Evolutionary conservation across 2,888 invertebrate species (phyloP).

Genomic region (Parochlus steinenii): DNA sequence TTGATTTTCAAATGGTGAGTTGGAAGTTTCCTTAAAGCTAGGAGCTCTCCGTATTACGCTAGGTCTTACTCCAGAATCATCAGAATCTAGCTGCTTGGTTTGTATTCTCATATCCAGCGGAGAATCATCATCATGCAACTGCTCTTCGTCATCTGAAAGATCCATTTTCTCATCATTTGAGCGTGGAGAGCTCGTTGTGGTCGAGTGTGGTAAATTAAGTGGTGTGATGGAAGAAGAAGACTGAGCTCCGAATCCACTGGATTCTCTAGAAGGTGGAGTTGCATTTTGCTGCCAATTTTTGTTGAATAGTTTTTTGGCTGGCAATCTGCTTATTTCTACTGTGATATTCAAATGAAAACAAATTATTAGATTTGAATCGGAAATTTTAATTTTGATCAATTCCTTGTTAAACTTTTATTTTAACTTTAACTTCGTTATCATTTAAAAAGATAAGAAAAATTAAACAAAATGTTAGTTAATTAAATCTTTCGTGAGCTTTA

Average conservation of each 20-base stretch:
- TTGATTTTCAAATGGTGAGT: constrained; percentile 4
- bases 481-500: constrained; percentile 3
- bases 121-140: constrained; percentile 15
- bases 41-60: constrained; percentile 10
- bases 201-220: constrained; percentile 2
- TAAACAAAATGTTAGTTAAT: constrained; percentile 5
- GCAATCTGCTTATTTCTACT: constrained; percentile 6
- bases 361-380: not conserved
- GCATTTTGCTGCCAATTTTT: not conserved
- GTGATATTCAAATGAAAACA: not conserved
- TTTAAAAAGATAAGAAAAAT: constrained; percentile 6
- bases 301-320: constrained; percentile 7
- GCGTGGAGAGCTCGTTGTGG: too few relatives aligned
- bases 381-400: not conserved
- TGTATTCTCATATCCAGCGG: constrained; percentile 13
- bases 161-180: constrained; percentile 10
- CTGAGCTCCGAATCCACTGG: not conserved
- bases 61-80: constrained; percentile 3
- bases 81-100: constrained; percentile 11
- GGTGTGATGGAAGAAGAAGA: constrained; percentile 7
- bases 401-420: not conserved
- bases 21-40: constrained; percentile 9
- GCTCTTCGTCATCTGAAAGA: constrained; percentile 10
- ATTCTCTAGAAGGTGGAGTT: constrained; percentile 4
- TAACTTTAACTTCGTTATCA: constrained; percentile 8